Base-by-base conservation (phyloP, 2,888 invertebrate species). In the Melieria crassipennis region DNA sequence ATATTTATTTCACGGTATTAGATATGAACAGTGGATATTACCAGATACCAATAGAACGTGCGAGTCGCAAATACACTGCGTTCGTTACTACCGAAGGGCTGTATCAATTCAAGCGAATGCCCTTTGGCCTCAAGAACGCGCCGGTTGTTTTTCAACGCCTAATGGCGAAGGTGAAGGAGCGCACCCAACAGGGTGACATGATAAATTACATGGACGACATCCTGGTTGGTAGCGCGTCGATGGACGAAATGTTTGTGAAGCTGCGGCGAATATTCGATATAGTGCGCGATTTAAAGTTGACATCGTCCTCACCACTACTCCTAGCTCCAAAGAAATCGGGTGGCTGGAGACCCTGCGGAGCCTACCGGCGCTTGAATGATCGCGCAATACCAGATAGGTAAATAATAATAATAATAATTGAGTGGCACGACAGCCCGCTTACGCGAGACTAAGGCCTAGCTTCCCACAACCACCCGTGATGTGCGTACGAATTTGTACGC, bases 131-230 rank as follows among this genome's bases (percentile, higher is more conserved):
- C 30, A 66, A 66, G 46, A 66, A 65, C 56, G 70, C 65, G 3
- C 70, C 70, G 10, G 47, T 55, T 4, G 65, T 65, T 9, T 70
- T 70, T 16, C 62, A 62, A 47, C 70, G 70, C 0, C 7, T 70
- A 11, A 70, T 70, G 70, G 55, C 61, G 10, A 71, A 71, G 55
- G 45, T 71, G 10, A 71, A 71, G 50, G 63, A 63, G 11, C 43
- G 50, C 11, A 66, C 65, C 48, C 71, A 47, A 13, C 46, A 48
- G 2, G 71, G 63, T 10, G 71, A 71, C n/a, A 71, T 71, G 67
- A 16, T 71, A 2, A 60, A 71, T 58, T 67, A 67, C n/a, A 71
- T 71, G 67, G 65, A 70, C 16, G 67, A 71, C 16, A 71, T 71
- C n/a, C n/a, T 71, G 43, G 46, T 71, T 10, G 67, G 67, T n/a